Conservation (phyloP, 2,113 vertebrate species). For the Carassius carassius region DNA sequence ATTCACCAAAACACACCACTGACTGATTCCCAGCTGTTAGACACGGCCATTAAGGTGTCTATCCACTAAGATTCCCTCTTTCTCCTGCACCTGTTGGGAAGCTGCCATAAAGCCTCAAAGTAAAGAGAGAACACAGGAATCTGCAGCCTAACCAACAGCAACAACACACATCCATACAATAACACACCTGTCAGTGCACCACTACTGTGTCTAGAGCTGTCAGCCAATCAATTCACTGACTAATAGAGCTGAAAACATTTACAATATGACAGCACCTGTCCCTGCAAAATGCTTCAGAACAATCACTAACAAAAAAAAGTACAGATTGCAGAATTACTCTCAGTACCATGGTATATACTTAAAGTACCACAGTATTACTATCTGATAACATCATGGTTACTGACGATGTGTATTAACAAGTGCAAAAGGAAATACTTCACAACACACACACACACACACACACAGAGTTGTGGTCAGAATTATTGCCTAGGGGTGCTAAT, state of each 20-base stretch:
- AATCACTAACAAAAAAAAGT: neutral
- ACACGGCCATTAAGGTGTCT: neutral
- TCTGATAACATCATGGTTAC: neutral
- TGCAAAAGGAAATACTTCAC: no score
- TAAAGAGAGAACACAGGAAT: neutral
- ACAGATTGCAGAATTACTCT: neutral
- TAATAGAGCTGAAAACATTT: neutral
- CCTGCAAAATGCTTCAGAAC: neutral
- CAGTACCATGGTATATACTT: neutral
- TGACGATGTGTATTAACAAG: no score
- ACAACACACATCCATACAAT: neutral
- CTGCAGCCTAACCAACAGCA: neutral
- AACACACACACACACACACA: no score
- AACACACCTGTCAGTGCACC: neutral
- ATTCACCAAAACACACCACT: neutral
- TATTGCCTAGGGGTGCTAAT: no score
- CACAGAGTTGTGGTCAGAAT: no score
- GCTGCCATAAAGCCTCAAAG: constrained; percentile 7
- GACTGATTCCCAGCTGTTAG: constrained; percentile 11
- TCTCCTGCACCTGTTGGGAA: constrained; percentile 16
- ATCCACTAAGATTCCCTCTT: neutral
- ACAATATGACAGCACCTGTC: neutral
- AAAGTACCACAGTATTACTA: neutral
- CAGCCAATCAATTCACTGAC: neutral
- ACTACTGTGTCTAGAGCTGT: neutral